Evolutionary conservation across 2,888 invertebrate species (phyloP).

Genomic region (Sericinus montela): DNA sequence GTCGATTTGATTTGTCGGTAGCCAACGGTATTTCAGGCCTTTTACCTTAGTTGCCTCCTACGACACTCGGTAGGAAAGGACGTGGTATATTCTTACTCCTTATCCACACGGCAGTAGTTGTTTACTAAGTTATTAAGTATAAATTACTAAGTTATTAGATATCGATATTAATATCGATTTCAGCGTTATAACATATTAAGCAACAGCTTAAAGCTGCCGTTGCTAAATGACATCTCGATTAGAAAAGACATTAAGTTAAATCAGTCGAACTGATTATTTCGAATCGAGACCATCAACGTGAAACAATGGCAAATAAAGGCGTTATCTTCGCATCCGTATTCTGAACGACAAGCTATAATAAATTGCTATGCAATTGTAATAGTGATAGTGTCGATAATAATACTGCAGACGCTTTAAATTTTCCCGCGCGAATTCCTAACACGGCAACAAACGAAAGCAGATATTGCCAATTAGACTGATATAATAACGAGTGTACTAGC

Average conservation of each 20-base stretch:
- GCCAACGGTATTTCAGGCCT: no score
- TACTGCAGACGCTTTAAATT: conserved; percentile 10
- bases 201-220: conserved; percentile 1
- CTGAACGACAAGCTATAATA: conserved; percentile 12
- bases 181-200: neutral
- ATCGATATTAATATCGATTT: no score
- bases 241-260: conserved; percentile 9
- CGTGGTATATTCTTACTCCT: no score
- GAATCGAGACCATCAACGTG: conserved; percentile 1
- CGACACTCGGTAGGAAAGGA: no score
- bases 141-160: neutral
- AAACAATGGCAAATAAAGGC: conserved; percentile 19
- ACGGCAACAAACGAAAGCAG: conserved; percentile 23
- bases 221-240: conserved; percentile 13
- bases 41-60: no score
- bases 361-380: conserved; percentile 10
- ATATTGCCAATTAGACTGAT: conserved; percentile 24
- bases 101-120: no score
- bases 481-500: conserved; percentile 19
- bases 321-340: conserved; percentile 16
- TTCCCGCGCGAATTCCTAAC: conserved; percentile 19
- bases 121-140: neutral
- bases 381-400: conserved; percentile 15
- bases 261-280: conserved; percentile 8
- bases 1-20: no score